These are phyloP conservation scores for Homarus gammarus DNA, from an alignment of 2,888 invertebrate species.

Conservation along the genomic window DNA sequence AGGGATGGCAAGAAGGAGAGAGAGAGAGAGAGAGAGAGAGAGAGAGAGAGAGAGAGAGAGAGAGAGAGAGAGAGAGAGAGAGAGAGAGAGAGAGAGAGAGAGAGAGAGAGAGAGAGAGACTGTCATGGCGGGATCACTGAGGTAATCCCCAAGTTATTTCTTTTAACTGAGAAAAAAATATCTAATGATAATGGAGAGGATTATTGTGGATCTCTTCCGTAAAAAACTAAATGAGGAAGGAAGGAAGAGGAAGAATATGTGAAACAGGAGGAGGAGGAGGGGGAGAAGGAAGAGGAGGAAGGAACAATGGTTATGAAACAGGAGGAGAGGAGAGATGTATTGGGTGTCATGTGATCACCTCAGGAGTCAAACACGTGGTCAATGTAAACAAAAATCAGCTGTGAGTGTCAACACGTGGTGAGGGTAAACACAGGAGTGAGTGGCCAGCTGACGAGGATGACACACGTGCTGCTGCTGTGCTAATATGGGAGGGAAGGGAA, in stretches of 20 bases:
- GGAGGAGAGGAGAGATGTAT: neutral
- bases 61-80: too few species aligned
- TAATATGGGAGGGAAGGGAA: too few species aligned
- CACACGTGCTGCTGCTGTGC: neutral
- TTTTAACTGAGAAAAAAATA: too few species aligned
- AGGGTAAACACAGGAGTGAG: neutral
- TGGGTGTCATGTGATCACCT: neutral
- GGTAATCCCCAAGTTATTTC: too few species aligned
- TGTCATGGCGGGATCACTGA: neutral
- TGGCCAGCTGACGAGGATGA: neutral
- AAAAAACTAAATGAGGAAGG: too few species aligned
- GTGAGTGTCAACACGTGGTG: neutral
- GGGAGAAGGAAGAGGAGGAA: neutral
- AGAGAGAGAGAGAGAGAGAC: neutral
- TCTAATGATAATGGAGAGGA: too few species aligned
- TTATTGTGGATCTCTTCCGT: too few species aligned
- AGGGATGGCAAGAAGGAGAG: too few species aligned
- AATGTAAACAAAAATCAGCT: slow-evolving; percentile 9
- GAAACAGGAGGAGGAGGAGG: neutral
- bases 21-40: too few species aligned
- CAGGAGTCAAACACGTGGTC: slow-evolving; percentile 1
- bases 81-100: neutral
- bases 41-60: too few species aligned
- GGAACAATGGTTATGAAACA: too few species aligned
- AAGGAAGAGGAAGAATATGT: neutral